Evolutionary conservation across 64 coral and sea anemone genomes (phyloP).

Genomic region (Porites lutea): DNA sequence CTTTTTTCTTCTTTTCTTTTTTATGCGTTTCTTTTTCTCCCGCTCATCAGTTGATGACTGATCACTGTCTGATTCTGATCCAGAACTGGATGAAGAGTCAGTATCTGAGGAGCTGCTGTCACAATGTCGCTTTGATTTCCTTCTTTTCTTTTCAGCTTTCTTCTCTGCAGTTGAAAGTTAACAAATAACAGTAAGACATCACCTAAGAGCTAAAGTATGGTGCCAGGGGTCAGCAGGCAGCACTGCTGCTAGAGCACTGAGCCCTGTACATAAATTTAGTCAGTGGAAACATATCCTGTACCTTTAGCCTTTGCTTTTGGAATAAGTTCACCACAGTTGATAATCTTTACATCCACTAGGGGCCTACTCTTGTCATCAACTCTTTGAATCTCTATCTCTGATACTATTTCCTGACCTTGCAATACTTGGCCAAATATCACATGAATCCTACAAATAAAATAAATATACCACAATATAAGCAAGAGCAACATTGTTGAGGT

Average conservation of each 20-base stretch:
- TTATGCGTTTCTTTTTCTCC: slow-evolving; percentile 56
- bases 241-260: no score
- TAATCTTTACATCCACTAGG: slow-evolving; percentile 73
- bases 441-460: slow-evolving; percentile 52
- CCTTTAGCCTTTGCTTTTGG: slow-evolving; percentile 94
- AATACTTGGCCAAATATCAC: slow-evolving; percentile 96
- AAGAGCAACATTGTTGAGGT: no score
- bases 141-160: slow-evolving; percentile 37
- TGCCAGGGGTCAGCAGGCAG: no score
- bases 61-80: slow-evolving; percentile 34
- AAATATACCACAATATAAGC: no score
- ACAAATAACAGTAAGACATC: neutral
- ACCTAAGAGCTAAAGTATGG: no score
- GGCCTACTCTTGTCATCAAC: slow-evolving; percentile 91
- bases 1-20: slow-evolving; percentile 79
- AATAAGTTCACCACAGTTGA: slow-evolving; percentile 96
- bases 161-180: slow-evolving; percentile 4
- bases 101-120: slow-evolving; percentile 17
- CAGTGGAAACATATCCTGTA: neutral
- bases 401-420: slow-evolving; percentile 88
- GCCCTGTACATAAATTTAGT: neutral
- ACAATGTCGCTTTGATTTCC: slow-evolving; percentile 16
- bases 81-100: slow-evolving; percentile 37
- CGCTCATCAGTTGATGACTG: slow-evolving; percentile 72
- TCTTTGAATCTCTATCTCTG: slow-evolving; percentile 88